These are phyloP conservation scores for Monopterus albus DNA, from an alignment of 2,113 vertebrate genomes.

Conservation along the genomic window DNA sequence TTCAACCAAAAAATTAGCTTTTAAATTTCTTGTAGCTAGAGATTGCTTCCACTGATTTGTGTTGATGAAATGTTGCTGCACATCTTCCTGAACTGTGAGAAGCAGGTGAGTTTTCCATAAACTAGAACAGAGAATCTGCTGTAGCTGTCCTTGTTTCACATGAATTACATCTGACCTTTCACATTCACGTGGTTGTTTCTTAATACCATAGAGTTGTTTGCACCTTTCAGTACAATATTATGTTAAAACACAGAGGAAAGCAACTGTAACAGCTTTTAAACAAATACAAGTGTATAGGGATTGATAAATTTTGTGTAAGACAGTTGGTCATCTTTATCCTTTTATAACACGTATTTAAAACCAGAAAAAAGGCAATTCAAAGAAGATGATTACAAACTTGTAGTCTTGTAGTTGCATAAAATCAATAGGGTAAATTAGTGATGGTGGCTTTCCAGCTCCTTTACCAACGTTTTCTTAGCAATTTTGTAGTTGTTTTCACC, in stretches of 20 bases:
- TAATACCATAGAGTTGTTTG: background rate
- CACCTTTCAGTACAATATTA: constrained; percentile 6
- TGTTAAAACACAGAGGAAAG: background rate
- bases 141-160: background rate
- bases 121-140: background rate
- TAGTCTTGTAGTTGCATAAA: no score
- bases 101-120: constrained; percentile 17
- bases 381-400: no score
- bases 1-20: constrained; percentile 24
- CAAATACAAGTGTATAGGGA: background rate
- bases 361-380: no score
- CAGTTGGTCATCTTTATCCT: background rate
- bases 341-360: no score
- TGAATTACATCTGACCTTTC: background rate
- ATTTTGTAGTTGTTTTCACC: no score
- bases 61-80: background rate
- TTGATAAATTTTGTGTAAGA: constrained; percentile 16
- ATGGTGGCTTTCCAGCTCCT: no score
- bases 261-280: background rate
- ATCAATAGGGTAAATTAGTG: no score
- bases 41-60: constrained; percentile 1
- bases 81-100: constrained; percentile 7
- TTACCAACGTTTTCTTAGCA: no score
- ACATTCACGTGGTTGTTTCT: background rate
- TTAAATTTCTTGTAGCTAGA: constrained; percentile 9